Percentiles rank a stretch among this genome's conserved stretches.
phyloP scores from a whole-genome alignment of 2,888 invertebrate genomes.

The Alsophila aescularia region DNA sequence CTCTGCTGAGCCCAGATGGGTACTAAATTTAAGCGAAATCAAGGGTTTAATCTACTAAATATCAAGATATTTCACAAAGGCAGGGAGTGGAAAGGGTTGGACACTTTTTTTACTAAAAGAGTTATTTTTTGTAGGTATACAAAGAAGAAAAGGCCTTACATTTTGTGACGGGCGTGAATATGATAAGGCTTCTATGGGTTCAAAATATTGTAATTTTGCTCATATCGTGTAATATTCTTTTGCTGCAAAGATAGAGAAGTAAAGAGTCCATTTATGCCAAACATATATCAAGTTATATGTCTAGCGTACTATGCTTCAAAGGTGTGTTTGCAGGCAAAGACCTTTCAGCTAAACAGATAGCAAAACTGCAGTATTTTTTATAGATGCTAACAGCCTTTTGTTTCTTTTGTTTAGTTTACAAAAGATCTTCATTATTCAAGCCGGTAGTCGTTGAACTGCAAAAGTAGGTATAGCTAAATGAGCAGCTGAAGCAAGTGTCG shows the following conservation, averaged over 20 bases:
- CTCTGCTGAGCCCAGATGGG: conserved; percentile 34
- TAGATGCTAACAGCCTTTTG: background rate
- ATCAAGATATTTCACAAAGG: conserved; percentile 21
- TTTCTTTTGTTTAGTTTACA: conserved; percentile 2
- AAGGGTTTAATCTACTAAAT: conserved; percentile 39
- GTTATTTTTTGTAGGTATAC: background rate
- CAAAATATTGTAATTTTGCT: background rate
- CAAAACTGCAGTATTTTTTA: background rate
- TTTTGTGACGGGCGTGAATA: background rate
- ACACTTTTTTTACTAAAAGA: background rate
- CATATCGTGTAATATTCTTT: too few relatives aligned
- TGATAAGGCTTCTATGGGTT: background rate
- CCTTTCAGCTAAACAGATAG: background rate
- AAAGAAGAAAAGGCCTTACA: background rate
- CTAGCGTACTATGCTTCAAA: too few relatives aligned
- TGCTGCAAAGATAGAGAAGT: too few relatives aligned
- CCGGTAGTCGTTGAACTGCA: background rate
- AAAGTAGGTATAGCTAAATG: background rate
- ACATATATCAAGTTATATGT: too few relatives aligned
- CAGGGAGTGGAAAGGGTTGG: conserved; percentile 3
- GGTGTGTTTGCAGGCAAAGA: background rate
- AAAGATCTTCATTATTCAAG: conserved; percentile 10
- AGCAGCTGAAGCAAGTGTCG: background rate
- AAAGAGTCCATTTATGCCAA: too few relatives aligned
- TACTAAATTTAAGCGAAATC: conserved; percentile 57